Evolutionary conservation across 2,797 vertebrate genomes (phyloP).

Genomic region (Sebastes steindachneri): DNA sequence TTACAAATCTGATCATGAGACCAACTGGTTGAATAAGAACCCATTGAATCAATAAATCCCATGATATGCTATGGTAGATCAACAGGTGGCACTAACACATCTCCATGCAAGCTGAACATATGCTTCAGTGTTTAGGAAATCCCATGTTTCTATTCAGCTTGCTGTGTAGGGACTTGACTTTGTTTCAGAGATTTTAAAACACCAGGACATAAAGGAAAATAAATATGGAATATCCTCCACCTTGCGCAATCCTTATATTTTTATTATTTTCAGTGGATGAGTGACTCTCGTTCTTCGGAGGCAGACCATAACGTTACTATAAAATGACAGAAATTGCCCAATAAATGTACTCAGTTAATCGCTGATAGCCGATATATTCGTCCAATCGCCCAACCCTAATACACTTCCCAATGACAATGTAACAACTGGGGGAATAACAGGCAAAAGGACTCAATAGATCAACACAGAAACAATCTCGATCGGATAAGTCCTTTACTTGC

Average conservation of each 20-base stretch:
- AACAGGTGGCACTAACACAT: neutral
- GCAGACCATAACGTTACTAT: too few species aligned
- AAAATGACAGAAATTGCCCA: too few species aligned
- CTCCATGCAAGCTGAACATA: neutral
- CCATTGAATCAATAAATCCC: neutral
- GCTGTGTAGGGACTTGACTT: neutral
- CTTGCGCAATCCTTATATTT: neutral
- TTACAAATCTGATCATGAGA: neutral
- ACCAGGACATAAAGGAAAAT: neutral
- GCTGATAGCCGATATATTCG: too few species aligned
- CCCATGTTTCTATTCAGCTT: neutral
- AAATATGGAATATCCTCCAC: neutral
- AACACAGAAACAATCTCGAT: too few species aligned
- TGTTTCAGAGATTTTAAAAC: neutral
- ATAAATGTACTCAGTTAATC: too few species aligned
- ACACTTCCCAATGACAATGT: too few species aligned
- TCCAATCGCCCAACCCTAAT: too few species aligned
- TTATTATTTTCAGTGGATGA: neutral
- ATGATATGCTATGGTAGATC: neutral
- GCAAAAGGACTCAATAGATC: too few species aligned
- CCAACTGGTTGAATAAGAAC: neutral
- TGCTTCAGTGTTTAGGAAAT: neutral
- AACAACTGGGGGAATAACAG: too few species aligned
- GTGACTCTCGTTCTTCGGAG: too few species aligned
- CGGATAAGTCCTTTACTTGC: too few species aligned